Base-by-base conservation (phyloP, 2,888 invertebrate genomes). In the Stenolophus ochropezus region DNA sequence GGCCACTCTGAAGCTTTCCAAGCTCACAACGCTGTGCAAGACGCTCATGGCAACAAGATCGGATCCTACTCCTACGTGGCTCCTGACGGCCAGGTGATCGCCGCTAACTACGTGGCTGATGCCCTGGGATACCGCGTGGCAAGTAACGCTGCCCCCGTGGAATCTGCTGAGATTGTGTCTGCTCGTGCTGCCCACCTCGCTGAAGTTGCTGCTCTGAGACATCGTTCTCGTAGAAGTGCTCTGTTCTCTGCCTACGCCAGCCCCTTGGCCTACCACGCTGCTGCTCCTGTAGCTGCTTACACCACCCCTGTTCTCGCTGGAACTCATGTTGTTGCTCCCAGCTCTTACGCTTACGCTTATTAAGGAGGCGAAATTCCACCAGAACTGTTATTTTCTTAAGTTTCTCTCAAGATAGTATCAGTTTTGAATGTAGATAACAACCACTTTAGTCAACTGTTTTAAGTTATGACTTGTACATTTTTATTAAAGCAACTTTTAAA, bases 11-110 rank as follows among this genome's bases (percentile, higher is more conserved):
- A 89, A 85, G 86, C 88, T 77, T 86, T 86, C 84, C 89, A 89
- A 86, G 84, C 87, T 53, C 89, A 89, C 84, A 86, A 87, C 83
- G 89, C 88, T 77, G 86, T 88, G 4, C 84, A 87, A 86, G 88
- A 89, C 83, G 88, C 87, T 61, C 85, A 85, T 79, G 89, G 89
- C 58, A 89, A 89, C 87, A 89, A 89, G 84, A 86, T 86, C 42
- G 90, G 90, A 20, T 86, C 87, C 83, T 90, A 88, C 87, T 88
- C 90, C 84, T 90, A 90, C 87, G 87, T 90, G 76, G 88, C 89
- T 84, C 90, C 90, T 78, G 87, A 89, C 83, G 91, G 90, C 49
- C 87, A 88, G 83, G 85, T 89, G n/a, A 85, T 88, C 83, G 85
- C 86, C 82, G 89, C 90, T 84, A 87, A 88, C 85, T 90, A 90